Percentiles rank a stretch among this genome's conserved stretches.
These are phyloP conservation scores for Calliphora vomitoria DNA, from an alignment of 2,888 invertebrate species.

Conservation along the genomic window DNA sequence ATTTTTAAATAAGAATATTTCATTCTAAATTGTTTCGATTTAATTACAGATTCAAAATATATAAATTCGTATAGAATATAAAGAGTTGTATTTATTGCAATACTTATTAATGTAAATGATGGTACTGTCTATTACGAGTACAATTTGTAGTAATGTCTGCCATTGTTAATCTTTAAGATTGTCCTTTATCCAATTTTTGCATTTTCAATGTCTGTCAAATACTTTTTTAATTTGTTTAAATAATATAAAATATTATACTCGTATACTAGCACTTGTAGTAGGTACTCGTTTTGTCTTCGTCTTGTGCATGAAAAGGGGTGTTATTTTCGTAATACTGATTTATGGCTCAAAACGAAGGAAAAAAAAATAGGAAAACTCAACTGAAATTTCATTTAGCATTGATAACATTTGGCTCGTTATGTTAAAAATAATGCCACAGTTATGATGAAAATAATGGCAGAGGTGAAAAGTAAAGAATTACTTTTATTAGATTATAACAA, in stretches of 20 bases:
- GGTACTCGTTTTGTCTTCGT: conserved; percentile 20
- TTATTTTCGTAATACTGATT: conserved; percentile 71
- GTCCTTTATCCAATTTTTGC: conserved; percentile 47
- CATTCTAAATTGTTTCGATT: too few relatives aligned
- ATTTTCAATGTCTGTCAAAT: conserved; percentile 22
- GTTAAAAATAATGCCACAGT: conserved; percentile 5
- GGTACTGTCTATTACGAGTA: background rate
- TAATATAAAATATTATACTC: conserved; percentile 47
- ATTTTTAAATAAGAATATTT: too few relatives aligned
- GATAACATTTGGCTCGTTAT: conserved; percentile 66
- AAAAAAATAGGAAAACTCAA: conserved; percentile 54
- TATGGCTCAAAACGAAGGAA: conserved; percentile 60
- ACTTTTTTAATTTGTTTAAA: conserved; percentile 54
- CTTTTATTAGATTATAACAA: too few relatives aligned
- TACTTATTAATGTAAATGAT: background rate
- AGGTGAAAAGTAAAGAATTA: too few relatives aligned
- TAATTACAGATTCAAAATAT: too few relatives aligned
- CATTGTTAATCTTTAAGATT: conserved; percentile 55
- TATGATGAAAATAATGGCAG: background rate
- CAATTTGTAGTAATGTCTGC: conserved; percentile 13
- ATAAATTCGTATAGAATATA: too few relatives aligned
- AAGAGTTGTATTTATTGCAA: too few relatives aligned
- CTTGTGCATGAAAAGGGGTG: conserved; percentile 61
- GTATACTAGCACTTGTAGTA: background rate
- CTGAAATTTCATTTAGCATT: conserved; percentile 68